Percentiles rank a stretch among this genome's conserved stretches.
Evolutionary conservation across 2,797 vertebrate genomes (phyloP).

Genomic region (Anguilla obscura): DNA sequence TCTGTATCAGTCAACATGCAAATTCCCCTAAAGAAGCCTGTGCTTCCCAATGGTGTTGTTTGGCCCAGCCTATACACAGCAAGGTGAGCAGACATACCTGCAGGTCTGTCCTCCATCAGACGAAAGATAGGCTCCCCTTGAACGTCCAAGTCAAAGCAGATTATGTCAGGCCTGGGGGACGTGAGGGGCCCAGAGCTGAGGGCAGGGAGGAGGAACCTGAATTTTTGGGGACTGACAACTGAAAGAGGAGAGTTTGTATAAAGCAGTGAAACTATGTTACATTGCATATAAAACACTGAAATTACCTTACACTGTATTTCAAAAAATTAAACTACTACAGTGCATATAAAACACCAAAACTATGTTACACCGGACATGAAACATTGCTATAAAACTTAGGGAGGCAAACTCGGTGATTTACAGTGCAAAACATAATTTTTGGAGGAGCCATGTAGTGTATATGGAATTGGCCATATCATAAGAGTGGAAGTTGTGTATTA

Average conservation of each 20-base stretch:
- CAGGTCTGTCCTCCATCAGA: conserved; percentile 58
- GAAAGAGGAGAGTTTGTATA: background rate
- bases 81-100: conserved; percentile 50
- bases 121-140: conserved; percentile 39
- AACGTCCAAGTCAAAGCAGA: conserved; percentile 63
- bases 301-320: background rate
- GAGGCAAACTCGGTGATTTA: too few relatives aligned
- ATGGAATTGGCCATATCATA: background rate
- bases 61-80: background rate
- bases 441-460: too few relatives aligned
- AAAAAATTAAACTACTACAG: background rate
- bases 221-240: background rate
- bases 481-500: too few relatives aligned
- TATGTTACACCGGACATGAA: background rate
- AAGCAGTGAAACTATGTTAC: background rate
- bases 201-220: conserved; percentile 59
- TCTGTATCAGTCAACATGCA: too few relatives aligned
- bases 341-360: background rate
- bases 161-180: conserved; percentile 37
- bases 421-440: background rate
- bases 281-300: conserved; percentile 35
- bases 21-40: too few relatives aligned
- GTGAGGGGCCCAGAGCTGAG: conserved; percentile 30
- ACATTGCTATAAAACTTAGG: too few relatives aligned
- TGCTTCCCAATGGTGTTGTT: background rate